A percentile compares a stretch with the other conserved stretches of the same genome.
phyloP scores from a whole-genome alignment of 2,113 vertebrate species.

The Promerops cafer region DNA sequence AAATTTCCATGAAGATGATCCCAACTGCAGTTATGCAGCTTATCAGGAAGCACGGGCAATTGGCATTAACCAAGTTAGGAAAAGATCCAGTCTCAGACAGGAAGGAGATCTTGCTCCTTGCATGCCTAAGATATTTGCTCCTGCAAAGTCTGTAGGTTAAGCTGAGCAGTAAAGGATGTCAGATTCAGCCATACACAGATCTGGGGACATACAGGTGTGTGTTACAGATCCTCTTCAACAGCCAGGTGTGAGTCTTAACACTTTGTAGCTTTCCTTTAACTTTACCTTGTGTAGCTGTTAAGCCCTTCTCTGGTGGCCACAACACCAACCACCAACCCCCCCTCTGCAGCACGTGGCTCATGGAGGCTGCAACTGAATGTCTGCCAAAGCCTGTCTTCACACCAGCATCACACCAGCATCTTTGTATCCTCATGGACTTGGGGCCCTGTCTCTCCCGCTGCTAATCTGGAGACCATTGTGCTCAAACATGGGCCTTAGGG shows the following conservation, averaged over 20 bases:
- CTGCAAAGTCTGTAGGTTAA: neutral
- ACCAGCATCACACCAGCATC: neutral
- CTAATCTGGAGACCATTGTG: neutral
- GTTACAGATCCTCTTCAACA: neutral
- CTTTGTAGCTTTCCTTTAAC: neutral
- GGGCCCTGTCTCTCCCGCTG: neutral
- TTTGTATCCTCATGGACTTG: neutral
- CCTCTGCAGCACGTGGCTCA: neutral
- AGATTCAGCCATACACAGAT: neutral
- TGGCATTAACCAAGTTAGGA: neutral
- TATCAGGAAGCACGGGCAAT: neutral
- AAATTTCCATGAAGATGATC: slow-evolving; percentile 34
- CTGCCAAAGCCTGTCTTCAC: neutral
- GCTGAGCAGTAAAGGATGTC: neutral
- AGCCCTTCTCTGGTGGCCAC: neutral
- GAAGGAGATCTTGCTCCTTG: neutral
- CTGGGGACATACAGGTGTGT: neutral
- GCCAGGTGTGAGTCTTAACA: neutral
- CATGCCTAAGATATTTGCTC: neutral
- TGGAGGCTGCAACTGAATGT: neutral
- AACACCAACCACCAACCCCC: neutral
- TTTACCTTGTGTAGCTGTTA: neutral
- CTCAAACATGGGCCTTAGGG: neutral
- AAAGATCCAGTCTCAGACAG: neutral
- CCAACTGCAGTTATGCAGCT: neutral